These are phyloP conservation scores for Eristalis intricaria DNA, from an alignment of 2,888 invertebrate species.

Conservation along the genomic window DNA sequence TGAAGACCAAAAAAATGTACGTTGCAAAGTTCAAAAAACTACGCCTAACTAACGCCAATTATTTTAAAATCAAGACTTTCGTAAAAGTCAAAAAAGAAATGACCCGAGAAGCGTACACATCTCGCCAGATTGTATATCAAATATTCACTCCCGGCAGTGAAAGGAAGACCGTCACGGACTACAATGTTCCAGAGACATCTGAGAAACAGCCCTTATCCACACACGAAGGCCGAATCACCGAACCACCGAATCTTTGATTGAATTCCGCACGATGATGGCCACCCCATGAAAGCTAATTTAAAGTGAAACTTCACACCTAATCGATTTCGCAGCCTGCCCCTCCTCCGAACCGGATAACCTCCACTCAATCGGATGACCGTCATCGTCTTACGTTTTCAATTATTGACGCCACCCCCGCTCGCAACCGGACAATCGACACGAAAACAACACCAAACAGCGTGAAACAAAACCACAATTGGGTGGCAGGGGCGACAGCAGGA, in stretches of 20 bases:
- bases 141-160: neutral
- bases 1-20: too few relatives aligned
- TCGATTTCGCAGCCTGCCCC: constrained; percentile 7
- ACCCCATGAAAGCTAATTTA: constrained; percentile 18
- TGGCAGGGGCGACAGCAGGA: neutral
- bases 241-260: neutral
- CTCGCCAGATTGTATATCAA: neutral
- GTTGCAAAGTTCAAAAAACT: too few relatives aligned
- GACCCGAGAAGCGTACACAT: too few relatives aligned
- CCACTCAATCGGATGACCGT: constrained; percentile 4
- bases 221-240: neutral
- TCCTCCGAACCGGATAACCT: neutral
- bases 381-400: constrained; percentile 67
- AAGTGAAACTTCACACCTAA: constrained; percentile 45
- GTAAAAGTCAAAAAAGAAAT: too few relatives aligned
- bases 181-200: neutral
- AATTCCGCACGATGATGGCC: neutral
- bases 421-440: neutral
- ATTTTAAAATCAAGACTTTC: too few relatives aligned
- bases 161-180: neutral
- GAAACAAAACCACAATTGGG: constrained; percentile 54
- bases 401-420: constrained; percentile 39
- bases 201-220: neutral
- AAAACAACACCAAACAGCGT: constrained; percentile 31
- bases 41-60: too few relatives aligned